Base-by-base conservation (phyloP, 2,888 invertebrate genomes). In the Diogma glabrata region DNA sequence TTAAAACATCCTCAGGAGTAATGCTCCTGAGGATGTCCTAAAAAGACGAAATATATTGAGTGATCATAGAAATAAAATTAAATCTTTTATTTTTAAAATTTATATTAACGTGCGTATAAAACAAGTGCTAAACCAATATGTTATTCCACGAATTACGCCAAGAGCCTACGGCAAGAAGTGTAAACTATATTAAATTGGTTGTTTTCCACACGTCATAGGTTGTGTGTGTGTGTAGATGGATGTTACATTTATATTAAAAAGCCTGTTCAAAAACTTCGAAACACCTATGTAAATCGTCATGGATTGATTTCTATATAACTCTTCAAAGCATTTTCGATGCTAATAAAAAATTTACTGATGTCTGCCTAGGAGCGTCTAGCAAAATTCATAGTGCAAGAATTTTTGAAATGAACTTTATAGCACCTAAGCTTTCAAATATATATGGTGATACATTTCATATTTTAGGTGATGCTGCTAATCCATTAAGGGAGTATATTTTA, bases 251-350 rank as follows among this genome's bases (percentile, higher is more conserved):
- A 26, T 3, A 60, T 62, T 9, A 56, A 57, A 50, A 61, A 59
- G 40, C 60, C 62, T 28, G 60, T 55, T 8, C 55, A 60, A 30
- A 64, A 64, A 61, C 57, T 61, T 8, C 59, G 60, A 53, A 60
- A 57, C 1, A 64, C 61, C 4, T 64, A 63, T 53, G 56, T 58
- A 3, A 65, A 66, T 50, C 55, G 63, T 28, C 28, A 10, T 28
- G 28, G 10, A 28, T 10, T 28, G 10, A 28, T 9, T 28, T 10
- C 28, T 7, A 20, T n/a, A n/a, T 62, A 22, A 63, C 60, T 3
- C 47, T 64, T 17, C 63, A 65, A 54, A 61, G 57, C 9, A 61
- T 64, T 30, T 65, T 61, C 50, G 60, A 63, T 51, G 14, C 52
- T 4, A 57, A 59, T 2, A 57, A 56, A 50, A 52, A 50, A 46